Conservation (phyloP, 2,113 vertebrate species). For the Saguinus imperator region DNA sequence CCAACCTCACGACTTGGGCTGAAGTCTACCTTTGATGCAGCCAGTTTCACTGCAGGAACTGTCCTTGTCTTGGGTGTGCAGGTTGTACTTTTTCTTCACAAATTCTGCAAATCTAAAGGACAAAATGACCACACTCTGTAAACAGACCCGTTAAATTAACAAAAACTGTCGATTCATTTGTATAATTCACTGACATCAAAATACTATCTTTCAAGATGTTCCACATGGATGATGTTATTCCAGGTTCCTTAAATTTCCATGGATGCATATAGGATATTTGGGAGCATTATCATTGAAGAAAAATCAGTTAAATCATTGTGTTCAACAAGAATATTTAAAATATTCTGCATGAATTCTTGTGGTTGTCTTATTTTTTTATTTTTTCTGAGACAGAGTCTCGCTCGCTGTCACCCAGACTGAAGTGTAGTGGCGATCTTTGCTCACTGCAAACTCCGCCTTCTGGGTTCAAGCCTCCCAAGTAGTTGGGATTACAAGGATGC, state of each 20-base stretch:
- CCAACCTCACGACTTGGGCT: conserved; percentile 81
- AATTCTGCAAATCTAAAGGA: no score
- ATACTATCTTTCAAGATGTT: conserved; percentile 78
- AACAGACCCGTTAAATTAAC: conserved; percentile 77
- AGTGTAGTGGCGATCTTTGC: no score
- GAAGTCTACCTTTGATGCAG: conserved; percentile 94
- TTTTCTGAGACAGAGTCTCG: no score
- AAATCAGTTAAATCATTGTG: conserved; percentile 74
- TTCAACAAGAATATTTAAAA: conserved; percentile 81
- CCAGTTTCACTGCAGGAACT: conserved; percentile 97
- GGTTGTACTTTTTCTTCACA: no score
- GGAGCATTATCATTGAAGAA: conserved; percentile 81
- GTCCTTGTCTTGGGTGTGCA: conserved; percentile 96
- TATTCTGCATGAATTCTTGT: conserved; percentile 86
- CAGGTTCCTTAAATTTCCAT: conserved; percentile 79
- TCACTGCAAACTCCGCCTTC: no score
- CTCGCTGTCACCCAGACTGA: no score
- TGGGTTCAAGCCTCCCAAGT: no score
- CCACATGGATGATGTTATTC: conserved; percentile 82
- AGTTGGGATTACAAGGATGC: no score
- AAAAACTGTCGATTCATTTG: conserved; percentile 81
- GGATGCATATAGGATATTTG: conserved; percentile 81
- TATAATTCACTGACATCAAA: conserved; percentile 86
- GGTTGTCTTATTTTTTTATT: conserved; percentile 79
- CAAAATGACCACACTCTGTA: conserved; percentile 98